Evolutionary conservation across 2,797 vertebrate genomes (phyloP).

Genomic region (Mionectes olivaceus): DNA sequence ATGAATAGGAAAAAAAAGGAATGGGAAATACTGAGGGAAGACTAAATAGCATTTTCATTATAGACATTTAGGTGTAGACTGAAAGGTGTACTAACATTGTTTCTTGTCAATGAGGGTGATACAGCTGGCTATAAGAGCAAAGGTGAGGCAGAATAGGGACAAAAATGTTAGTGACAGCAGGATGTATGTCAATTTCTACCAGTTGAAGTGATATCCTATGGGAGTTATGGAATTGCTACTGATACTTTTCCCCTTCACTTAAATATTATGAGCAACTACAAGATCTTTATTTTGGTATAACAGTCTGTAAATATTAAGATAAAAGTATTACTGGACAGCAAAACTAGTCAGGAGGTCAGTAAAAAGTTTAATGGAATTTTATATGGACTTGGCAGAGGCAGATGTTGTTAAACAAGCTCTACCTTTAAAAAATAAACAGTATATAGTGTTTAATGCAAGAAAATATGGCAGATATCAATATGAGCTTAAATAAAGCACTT

Average conservation of each 20-base stretch:
- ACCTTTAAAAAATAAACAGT: background rate
- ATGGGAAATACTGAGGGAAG: background rate
- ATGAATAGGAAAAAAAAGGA: background rate
- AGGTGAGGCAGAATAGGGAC: background rate
- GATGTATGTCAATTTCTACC: background rate
- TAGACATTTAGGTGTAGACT: background rate
- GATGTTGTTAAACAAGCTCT: background rate
- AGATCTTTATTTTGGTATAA: background rate
- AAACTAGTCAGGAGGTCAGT: background rate
- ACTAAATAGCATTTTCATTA: background rate
- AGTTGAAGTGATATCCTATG: background rate
- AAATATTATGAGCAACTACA: background rate
- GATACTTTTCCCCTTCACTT: background rate
- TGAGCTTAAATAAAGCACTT: background rate
- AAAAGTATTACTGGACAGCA: background rate
- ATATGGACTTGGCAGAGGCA: background rate
- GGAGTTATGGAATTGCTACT: background rate
- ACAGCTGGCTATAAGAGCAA: background rate
- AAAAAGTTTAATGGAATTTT: background rate
- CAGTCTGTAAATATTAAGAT: background rate
- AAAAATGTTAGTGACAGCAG: background rate
- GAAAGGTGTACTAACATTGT: background rate
- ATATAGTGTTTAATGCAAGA: background rate
- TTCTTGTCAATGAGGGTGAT: background rate
- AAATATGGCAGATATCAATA: background rate